These are phyloP conservation scores for Syndactyla subalaris DNA, from an alignment of 2,797 vertebrate genomes.

Conservation along the genomic window DNA sequence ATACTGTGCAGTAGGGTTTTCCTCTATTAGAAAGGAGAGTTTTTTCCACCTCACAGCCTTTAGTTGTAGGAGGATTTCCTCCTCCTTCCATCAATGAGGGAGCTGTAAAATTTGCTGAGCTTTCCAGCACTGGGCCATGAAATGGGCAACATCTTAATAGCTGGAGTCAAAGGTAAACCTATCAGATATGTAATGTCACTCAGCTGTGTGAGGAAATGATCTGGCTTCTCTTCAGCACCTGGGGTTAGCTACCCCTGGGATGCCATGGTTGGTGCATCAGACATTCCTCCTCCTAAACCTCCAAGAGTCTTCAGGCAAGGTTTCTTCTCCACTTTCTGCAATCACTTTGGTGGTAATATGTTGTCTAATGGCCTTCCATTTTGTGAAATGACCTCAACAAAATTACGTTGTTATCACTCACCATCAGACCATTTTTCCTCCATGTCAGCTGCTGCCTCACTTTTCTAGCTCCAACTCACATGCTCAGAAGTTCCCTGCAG, in stretches of 20 bases:
- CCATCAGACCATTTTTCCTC: background rate
- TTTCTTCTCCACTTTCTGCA: background rate
- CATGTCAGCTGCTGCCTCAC: background rate
- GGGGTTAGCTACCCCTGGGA: accelerated
- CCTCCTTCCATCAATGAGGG: background rate
- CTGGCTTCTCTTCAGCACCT: background rate
- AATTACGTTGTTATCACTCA: background rate
- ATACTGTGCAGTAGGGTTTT: background rate
- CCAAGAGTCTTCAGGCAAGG: background rate
- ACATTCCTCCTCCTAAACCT: background rate
- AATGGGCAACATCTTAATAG: background rate
- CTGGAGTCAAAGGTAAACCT: background rate
- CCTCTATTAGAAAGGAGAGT: background rate
- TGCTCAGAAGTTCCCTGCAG: background rate
- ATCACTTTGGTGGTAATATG: background rate
- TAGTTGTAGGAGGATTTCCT: background rate
- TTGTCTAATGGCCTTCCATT: background rate
- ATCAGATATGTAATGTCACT: background rate
- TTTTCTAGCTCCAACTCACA: background rate
- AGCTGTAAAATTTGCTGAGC: background rate
- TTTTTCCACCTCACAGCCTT: background rate
- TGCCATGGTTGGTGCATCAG: background rate
- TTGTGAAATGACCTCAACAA: background rate
- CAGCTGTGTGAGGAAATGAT: background rate
- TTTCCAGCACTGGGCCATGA: background rate